Evolutionary conservation across 2,797 vertebrate species (phyloP).

Genomic region (Triplophysa yarkandensis): DNA sequence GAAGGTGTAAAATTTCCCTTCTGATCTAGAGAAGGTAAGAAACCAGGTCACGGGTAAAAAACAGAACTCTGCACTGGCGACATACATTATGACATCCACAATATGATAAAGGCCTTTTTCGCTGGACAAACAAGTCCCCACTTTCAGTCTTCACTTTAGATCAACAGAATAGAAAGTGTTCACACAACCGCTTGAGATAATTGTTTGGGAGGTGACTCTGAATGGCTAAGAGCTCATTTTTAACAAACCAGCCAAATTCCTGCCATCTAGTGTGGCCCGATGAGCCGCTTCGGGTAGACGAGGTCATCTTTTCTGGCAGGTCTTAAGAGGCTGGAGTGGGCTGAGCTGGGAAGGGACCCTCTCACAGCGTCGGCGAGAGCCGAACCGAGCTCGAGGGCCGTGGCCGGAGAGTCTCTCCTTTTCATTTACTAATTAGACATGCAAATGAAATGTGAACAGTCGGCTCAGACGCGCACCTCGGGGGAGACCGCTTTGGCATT

Average conservation of each 20-base stretch:
- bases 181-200: conserved; percentile 20
- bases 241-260: conserved; percentile 34
- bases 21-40: conserved; percentile 26
- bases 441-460: conserved; percentile 85
- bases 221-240: conserved; percentile 47
- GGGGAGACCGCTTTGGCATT: conserved; percentile 73
- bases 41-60: conserved; percentile 31
- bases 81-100: background rate
- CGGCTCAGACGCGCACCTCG: conserved; percentile 76
- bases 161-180: conserved; percentile 19
- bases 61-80: background rate
- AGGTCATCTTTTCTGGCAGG: conserved; percentile 49
- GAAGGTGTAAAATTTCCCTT: background rate
- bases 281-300: conserved; percentile 43
- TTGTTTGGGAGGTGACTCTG: conserved; percentile 23
- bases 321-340: conserved; percentile 62
- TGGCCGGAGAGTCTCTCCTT: conserved; percentile 72
- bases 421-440: conserved; percentile 85
- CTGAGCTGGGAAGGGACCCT: conserved; percentile 50
- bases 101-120: conserved; percentile 23
- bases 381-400: conserved; percentile 57
- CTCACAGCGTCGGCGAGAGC: conserved; percentile 33
- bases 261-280: conserved; percentile 23
- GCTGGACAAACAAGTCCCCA: conserved; percentile 60
- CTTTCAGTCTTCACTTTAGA: conserved; percentile 25